These are phyloP conservation scores for Trematocara macrostoma DNA, from an alignment of 2,113 vertebrate species.

Conservation along the genomic window DNA sequence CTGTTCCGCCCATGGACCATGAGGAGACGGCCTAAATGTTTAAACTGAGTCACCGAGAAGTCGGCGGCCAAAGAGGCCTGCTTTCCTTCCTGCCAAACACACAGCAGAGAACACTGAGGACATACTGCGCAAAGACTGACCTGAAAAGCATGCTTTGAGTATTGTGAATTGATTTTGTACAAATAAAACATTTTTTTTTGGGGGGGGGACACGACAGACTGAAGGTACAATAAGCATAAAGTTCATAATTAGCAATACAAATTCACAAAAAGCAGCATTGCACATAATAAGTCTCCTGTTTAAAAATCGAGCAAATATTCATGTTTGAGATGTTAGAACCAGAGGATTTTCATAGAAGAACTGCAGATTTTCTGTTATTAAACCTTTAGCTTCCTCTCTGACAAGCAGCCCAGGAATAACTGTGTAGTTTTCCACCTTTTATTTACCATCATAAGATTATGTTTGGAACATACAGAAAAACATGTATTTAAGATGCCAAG, in stretches of 20 bases:
- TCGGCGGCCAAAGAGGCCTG: constrained; percentile 93
- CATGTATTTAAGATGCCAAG: not conserved
- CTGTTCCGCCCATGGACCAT: constrained; percentile 99
- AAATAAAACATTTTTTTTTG: not conserved
- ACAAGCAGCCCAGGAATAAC: not conserved
- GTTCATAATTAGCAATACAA: not conserved
- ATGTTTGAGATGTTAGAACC: not conserved
- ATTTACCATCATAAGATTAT: not conserved
- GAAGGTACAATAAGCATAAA: not conserved
- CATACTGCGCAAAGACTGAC: not conserved
- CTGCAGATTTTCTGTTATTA: not conserved
- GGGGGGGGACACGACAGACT: accelerated
- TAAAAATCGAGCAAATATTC: not conserved
- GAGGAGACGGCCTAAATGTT: constrained; percentile 88
- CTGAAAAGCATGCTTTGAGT: not conserved
- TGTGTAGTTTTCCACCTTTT: not conserved
- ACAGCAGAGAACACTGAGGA: constrained; percentile 10
- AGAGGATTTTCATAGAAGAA: not conserved
- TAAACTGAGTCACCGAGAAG: constrained; percentile 97
- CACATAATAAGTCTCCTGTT: not conserved
- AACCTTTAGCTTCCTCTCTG: not conserved
- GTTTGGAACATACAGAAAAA: not conserved
- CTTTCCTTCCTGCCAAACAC: constrained; percentile 85
- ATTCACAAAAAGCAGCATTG: not conserved
- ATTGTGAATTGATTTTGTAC: not conserved